These are phyloP conservation scores for Oedothorax gibbosus DNA, from an alignment of 1,140 invertebrate species.

Conservation along the genomic window DNA sequence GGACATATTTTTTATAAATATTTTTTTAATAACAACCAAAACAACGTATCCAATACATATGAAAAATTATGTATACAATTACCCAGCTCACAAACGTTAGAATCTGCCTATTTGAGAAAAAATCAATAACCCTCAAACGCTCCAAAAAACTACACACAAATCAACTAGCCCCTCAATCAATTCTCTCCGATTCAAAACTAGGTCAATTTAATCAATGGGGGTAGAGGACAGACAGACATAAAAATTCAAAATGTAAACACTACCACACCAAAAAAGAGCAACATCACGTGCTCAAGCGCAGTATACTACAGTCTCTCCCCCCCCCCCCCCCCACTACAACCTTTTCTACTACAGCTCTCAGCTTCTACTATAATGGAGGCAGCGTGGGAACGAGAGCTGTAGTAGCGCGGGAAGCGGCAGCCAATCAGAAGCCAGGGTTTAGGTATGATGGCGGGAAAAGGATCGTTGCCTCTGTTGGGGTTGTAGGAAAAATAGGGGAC, in stretches of 20 bases:
- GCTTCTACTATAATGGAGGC: conserved; percentile 4
- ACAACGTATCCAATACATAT: too few relatives aligned
- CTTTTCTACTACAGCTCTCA: conserved; percentile 6
- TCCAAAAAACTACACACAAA: too few relatives aligned
- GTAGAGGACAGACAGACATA: too few relatives aligned
- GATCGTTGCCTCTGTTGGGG: background rate
- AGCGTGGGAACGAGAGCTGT: conserved; percentile 14
- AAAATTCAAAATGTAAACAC: conserved; percentile 5
- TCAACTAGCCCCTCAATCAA: background rate
- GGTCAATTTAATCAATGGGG: background rate
- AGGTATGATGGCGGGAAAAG: conserved; percentile 9
- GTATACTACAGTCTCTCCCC: background rate
- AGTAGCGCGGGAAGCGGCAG: conserved; percentile 12
- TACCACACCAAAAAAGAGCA: background rate
- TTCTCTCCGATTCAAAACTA: background rate
- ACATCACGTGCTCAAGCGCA: background rate
- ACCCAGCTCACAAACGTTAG: too few relatives aligned
- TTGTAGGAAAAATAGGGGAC: too few relatives aligned
- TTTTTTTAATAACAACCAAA: too few relatives aligned
- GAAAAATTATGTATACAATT: too few relatives aligned
- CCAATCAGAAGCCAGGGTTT: conserved; percentile 24
- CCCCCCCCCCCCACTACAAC: conserved; percentile 1
- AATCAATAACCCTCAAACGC: too few relatives aligned
- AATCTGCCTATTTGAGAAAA: too few relatives aligned
- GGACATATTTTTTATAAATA: too few relatives aligned